Percentiles rank a stretch among this genome's conserved stretches.
Conservation (phyloP, 1,140 invertebrate genomes). For the Cyphomyrmex costatus region DNA sequence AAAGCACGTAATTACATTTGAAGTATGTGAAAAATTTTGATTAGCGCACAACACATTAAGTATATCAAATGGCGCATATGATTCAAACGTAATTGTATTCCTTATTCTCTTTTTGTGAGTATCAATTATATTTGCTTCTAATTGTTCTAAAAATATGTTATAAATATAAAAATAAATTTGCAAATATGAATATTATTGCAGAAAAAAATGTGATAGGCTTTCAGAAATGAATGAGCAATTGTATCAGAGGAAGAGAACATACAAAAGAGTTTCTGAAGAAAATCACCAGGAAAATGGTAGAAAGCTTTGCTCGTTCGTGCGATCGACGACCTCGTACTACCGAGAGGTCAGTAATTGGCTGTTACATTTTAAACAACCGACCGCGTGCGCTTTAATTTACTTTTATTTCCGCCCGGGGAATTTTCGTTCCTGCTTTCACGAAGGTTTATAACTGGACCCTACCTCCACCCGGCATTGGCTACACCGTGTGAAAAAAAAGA, state of each 20-base stretch:
- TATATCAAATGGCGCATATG: too few relatives aligned
- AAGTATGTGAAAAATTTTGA: slow-evolving; percentile 18
- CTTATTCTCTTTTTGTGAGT: background rate
- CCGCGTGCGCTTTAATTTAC: slow-evolving; percentile 77
- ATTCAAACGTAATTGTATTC: slow-evolving; percentile 19
- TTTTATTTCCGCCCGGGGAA: slow-evolving; percentile 77
- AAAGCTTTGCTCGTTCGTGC: slow-evolving; percentile 48
- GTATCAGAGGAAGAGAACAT: slow-evolving; percentile 24
- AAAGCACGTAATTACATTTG: slow-evolving; percentile 6
- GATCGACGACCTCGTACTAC: slow-evolving; percentile 49
- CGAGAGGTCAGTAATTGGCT: slow-evolving; percentile 76
- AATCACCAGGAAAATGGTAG: slow-evolving; percentile 43
- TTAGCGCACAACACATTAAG: background rate
- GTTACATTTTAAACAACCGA: slow-evolving; percentile 79
- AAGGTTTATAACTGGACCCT: slow-evolving; percentile 72
- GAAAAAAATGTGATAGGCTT: slow-evolving; percentile 14
- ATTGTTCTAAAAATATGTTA: background rate
- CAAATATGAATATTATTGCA: background rate
- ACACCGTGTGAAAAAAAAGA: slow-evolving; percentile 53
- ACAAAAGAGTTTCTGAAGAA: slow-evolving; percentile 9
- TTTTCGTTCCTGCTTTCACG: slow-evolving; percentile 73
- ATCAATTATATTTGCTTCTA: background rate
- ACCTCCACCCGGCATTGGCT: slow-evolving; percentile 41
- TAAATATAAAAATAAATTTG: background rate
- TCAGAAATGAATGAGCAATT: slow-evolving; percentile 11